These are phyloP conservation scores for Andrena camellia DNA, from an alignment of 2,888 invertebrate species.

Conservation along the genomic window DNA sequence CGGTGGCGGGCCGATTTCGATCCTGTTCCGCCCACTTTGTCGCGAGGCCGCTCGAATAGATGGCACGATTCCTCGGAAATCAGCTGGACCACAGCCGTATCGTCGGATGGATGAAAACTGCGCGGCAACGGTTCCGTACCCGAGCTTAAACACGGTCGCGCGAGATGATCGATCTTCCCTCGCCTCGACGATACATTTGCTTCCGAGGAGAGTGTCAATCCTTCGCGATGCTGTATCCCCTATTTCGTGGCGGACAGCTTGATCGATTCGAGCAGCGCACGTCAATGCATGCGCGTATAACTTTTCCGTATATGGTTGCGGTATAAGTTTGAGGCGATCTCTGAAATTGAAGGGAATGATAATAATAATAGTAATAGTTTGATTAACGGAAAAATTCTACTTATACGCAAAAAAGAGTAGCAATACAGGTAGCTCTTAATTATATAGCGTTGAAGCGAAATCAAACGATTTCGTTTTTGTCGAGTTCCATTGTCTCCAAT, in stretches of 20 bases:
- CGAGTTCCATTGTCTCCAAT: no score
- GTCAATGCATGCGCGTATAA: neutral
- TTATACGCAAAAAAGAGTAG: no score
- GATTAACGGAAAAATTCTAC: no score
- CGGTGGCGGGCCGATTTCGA: conserved; percentile 53
- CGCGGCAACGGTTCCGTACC: conserved; percentile 33
- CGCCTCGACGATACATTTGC: conserved; percentile 30
- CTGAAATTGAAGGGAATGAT: no score
- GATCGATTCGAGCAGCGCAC: conserved; percentile 46
- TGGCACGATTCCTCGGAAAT: conserved; percentile 43
- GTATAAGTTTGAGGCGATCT: neutral
- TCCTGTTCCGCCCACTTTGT: conserved; percentile 60
- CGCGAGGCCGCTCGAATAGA: conserved; percentile 34
- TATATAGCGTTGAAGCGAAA: no score
- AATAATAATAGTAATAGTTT: no score
- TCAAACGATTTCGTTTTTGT: no score
- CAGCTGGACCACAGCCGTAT: conserved; percentile 28
- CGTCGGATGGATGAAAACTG: conserved; percentile 12
- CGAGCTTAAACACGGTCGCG: conserved; percentile 48
- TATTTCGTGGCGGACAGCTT: conserved; percentile 43
- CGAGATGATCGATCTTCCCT: conserved; percentile 53
- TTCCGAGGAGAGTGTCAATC: conserved; percentile 48
- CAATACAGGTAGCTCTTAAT: no score
- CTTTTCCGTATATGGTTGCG: neutral
- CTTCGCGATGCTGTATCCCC: conserved; percentile 32